A percentile compares a stretch with the other conserved stretches of the same genome.
These are phyloP conservation scores for Strongylocentrotus purpuratus DNA, from an alignment of 35 echinoderm and acorn worm genomes.

Conservation along the genomic window DNA sequence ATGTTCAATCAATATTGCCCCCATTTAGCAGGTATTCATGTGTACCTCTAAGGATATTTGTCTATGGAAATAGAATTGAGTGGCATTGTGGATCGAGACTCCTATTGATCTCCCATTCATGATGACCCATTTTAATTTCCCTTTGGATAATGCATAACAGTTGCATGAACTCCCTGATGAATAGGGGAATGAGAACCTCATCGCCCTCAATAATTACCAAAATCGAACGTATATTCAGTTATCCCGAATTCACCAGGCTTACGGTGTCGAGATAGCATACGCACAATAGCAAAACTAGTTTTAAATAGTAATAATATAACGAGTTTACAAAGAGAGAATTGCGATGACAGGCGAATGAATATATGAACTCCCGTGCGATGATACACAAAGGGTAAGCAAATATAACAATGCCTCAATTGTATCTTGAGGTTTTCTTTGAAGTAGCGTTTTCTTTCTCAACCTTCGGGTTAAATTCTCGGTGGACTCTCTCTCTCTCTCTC, in stretches of 20 bases:
- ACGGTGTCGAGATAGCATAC: too few relatives aligned
- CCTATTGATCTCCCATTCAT: not conserved
- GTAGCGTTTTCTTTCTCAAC: too few relatives aligned
- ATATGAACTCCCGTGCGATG: not conserved
- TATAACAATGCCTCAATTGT: not conserved
- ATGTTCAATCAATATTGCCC: not conserved
- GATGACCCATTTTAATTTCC: not conserved
- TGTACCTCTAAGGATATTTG: not conserved
- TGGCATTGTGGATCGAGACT: not conserved
- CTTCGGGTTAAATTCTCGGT: too few relatives aligned
- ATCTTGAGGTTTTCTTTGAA: not conserved
- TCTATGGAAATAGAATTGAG: not conserved
- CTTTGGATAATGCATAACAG: not conserved
- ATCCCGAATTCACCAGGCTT: not conserved
- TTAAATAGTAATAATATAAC: not conserved
- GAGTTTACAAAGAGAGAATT: not conserved
- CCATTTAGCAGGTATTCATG: not conserved
- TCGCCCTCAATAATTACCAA: not conserved
- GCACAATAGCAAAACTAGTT: too few relatives aligned
- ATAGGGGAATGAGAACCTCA: not conserved
- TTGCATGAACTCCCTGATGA: not conserved
- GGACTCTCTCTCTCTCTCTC: too few relatives aligned
- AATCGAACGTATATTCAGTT: not conserved
- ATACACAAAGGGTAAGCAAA: not conserved
- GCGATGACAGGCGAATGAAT: not conserved